Percentiles rank a stretch among this genome's conserved stretches.
These are phyloP conservation scores for Eledona agricola DNA, from an alignment of 2,888 invertebrate species.

Conservation along the genomic window DNA sequence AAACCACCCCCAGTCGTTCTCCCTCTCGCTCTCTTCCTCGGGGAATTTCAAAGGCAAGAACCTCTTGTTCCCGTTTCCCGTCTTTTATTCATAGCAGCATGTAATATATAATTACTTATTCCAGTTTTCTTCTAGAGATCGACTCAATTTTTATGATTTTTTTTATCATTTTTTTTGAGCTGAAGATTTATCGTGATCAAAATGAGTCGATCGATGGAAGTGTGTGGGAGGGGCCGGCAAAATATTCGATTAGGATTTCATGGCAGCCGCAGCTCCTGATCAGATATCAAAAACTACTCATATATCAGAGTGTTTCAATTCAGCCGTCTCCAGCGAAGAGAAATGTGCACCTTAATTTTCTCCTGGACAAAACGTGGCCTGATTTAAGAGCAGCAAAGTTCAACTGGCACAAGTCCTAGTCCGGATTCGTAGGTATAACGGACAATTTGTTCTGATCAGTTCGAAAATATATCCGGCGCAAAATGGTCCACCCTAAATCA, in stretches of 20 bases:
- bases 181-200: too few relatives aligned
- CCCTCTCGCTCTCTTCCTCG: too few relatives aligned
- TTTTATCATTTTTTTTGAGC: not conserved
- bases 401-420: conserved; percentile 59
- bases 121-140: too few relatives aligned
- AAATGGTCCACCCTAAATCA: conserved; percentile 3
- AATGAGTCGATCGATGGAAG: too few relatives aligned
- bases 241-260: too few relatives aligned
- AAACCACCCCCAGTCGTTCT: too few relatives aligned
- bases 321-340: conserved; percentile 55
- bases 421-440: conserved; percentile 46
- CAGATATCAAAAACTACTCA: conserved; percentile 27
- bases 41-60: too few relatives aligned
- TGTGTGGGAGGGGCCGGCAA: too few relatives aligned
- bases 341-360: conserved; percentile 60
- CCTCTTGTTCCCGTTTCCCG: too few relatives aligned
- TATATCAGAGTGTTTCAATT: conserved; percentile 56
- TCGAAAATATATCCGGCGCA: conserved; percentile 15
- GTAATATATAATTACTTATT: too few relatives aligned
- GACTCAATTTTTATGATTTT: not conserved
- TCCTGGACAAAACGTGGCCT: conserved; percentile 55
- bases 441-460: conserved; percentile 39
- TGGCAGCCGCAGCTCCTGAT: too few relatives aligned
- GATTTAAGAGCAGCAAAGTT: conserved; percentile 57
- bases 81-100: too few relatives aligned